phyloP scores from a whole-genome alignment of 2,888 invertebrate genomes.

The Rosalia funebris region DNA sequence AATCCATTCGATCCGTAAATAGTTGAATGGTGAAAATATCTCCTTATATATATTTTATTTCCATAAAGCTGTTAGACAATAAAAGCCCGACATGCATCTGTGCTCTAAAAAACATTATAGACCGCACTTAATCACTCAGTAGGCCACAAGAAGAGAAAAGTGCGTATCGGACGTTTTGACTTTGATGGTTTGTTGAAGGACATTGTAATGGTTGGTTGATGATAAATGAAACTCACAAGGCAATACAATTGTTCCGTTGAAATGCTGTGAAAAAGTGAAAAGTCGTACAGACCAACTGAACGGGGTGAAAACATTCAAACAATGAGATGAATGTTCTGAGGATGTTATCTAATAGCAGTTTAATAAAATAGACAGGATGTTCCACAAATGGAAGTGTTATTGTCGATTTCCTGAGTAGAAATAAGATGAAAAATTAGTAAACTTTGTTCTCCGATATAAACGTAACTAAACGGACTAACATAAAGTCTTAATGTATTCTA shows the following conservation, averaged over 20 bases:
- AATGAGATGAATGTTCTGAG: not conserved
- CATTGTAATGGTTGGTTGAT: slow-evolving; percentile 10
- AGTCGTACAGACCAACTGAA: not conserved
- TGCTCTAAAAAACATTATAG: slow-evolving; percentile 11
- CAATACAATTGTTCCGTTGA: slow-evolving; percentile 8
- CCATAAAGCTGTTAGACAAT: slow-evolving; percentile 9
- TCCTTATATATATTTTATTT: not conserved
- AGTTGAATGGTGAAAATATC: too few relatives aligned
- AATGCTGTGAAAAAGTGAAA: slow-evolving; percentile 8
- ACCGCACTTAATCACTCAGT: slow-evolving; percentile 13
- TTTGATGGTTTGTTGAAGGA: slow-evolving; percentile 15
- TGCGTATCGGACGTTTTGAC: slow-evolving; percentile 14
- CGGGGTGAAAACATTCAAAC: not conserved
- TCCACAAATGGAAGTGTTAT: too few relatives aligned
- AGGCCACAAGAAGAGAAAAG: slow-evolving; percentile 15
- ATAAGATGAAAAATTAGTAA: too few relatives aligned
- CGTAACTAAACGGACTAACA: too few relatives aligned
- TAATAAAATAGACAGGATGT: too few relatives aligned
- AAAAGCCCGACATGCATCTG: slow-evolving; percentile 9
- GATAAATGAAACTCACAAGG: slow-evolving; percentile 8
- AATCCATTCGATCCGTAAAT: too few relatives aligned
- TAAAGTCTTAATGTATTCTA: too few relatives aligned
- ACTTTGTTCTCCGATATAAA: too few relatives aligned
- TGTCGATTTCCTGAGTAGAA: too few relatives aligned
- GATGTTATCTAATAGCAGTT: not conserved